Conservation (phyloP, 2,113 vertebrate genomes). For the Epinephelus fuscoguttatus region DNA sequence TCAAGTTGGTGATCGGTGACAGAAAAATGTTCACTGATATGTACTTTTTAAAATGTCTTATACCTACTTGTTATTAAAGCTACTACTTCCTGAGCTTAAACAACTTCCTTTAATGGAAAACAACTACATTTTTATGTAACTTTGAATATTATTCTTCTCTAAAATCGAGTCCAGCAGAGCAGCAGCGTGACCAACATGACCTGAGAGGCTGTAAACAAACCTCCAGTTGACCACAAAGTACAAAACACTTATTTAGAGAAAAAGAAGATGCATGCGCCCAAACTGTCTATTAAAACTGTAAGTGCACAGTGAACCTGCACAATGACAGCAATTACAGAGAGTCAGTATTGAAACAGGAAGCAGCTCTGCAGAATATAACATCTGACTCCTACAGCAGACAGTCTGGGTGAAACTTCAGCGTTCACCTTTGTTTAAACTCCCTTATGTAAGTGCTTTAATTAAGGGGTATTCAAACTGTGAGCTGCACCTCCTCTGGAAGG, state of each 20-base stretch:
- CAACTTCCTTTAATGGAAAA: neutral
- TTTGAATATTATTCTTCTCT: neutral
- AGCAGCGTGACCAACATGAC: neutral
- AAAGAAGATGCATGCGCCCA: neutral
- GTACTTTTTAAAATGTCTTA: neutral
- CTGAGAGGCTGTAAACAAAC: slow-evolving; percentile 1
- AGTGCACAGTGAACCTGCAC: neutral
- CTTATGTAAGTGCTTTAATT: too few relatives aligned
- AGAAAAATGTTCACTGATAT: neutral
- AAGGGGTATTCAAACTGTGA: too few relatives aligned
- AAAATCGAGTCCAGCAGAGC: neutral
- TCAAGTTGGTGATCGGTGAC: neutral
- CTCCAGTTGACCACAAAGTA: neutral
- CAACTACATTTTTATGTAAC: neutral
- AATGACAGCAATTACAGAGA: slow-evolving; percentile 1
- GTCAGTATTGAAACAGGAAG: neutral
- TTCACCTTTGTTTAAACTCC: slow-evolving; percentile 6
- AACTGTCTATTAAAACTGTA: slow-evolving; percentile 1
- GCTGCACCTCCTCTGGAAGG: too few relatives aligned
- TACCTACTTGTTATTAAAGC: neutral
- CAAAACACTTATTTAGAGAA: neutral
- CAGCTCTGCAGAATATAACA: slow-evolving; percentile 1
- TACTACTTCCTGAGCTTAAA: neutral
- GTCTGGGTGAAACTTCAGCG: neutral
- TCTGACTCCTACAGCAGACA: neutral